These are phyloP conservation scores for Temnopleurus reevesii DNA, from an alignment of 53 echinoderm and acorn worm genomes.

Conservation along the genomic window DNA sequence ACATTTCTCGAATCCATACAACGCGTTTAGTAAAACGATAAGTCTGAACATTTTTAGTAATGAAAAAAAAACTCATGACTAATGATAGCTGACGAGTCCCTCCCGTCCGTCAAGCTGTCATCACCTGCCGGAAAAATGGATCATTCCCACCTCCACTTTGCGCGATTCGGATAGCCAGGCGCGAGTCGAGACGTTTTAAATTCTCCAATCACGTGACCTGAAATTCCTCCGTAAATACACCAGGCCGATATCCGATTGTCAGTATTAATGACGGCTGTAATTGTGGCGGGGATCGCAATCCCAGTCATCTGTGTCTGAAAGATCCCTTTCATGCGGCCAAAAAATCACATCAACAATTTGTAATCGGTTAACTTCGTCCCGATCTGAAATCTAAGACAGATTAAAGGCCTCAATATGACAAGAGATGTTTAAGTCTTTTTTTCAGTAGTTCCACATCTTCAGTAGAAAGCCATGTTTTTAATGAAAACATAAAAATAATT, in stretches of 20 bases:
- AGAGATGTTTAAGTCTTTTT: neutral
- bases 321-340: neutral
- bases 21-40: neutral
- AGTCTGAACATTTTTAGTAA: neutral
- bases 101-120: neutral
- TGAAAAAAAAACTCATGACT: too few relatives aligned
- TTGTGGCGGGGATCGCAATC: neutral
- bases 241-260: neutral
- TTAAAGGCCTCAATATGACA: neutral
- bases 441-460: slow-evolving; percentile 1
- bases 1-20: neutral
- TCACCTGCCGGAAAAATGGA: slow-evolving; percentile 32
- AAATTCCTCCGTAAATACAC: neutral
- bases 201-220: neutral
- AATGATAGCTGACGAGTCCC: neutral
- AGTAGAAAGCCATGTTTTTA: too few relatives aligned
- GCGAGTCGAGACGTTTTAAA: neutral
- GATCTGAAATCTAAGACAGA: neutral
- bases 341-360: neutral
- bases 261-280: neutral
- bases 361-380: neutral
- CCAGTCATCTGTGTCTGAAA: neutral
- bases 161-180: neutral
- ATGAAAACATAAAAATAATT: too few relatives aligned
- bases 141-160: slow-evolving; percentile 27